These are phyloP conservation scores for Anguilla anguilla DNA, from an alignment of 2,797 vertebrate genomes.

Conservation along the genomic window DNA sequence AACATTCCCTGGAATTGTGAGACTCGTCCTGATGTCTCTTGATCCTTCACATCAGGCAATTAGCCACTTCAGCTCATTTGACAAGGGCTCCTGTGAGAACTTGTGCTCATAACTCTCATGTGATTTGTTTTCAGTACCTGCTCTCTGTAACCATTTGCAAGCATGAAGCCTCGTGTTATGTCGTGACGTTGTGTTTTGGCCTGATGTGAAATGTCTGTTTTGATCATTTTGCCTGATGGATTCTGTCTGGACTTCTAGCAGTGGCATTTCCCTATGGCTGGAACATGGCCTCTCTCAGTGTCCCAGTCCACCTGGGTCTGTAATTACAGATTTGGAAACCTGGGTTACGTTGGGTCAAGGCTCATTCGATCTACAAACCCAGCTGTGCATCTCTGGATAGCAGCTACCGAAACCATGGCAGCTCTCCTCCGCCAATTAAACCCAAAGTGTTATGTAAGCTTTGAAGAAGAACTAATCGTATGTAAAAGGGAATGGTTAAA, in stretches of 20 bases:
- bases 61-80: background rate
- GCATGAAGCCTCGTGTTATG: background rate
- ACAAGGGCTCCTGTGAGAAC: background rate
- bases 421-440: background rate
- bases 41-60: background rate
- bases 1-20: background rate
- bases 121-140: background rate
- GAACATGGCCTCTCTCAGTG: background rate
- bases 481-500: constrained; percentile 18
- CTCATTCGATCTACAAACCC: constrained; percentile 15
- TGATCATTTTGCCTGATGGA: background rate
- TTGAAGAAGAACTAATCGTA: constrained; percentile 15
- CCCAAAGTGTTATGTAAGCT: constrained; percentile 20
- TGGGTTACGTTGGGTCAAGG: constrained; percentile 14
- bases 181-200: background rate
- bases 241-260: background rate
- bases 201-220: background rate
- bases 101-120: background rate
- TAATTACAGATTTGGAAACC: constrained; percentile 11
- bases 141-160: background rate
- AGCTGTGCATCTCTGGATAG: background rate
- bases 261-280: background rate
- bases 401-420: constrained; percentile 1
- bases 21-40: background rate
- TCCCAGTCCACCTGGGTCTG: background rate